These are phyloP conservation scores for Chamaea fasciata DNA, from an alignment of 2,113 vertebrate species.

Conservation along the genomic window DNA sequence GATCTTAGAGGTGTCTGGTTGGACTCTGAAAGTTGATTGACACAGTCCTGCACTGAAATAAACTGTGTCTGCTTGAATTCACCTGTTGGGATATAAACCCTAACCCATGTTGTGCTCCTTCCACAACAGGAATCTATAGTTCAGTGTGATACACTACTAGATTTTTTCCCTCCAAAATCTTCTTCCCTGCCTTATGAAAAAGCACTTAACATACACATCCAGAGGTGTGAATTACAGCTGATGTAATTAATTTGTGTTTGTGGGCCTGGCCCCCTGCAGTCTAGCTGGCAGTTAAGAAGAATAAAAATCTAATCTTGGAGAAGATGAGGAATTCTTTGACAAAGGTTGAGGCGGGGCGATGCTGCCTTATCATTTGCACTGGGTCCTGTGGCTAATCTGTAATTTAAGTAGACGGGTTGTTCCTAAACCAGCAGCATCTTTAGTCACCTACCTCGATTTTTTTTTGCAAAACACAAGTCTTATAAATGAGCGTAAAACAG, in stretches of 20 bases:
- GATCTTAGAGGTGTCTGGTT: not conserved
- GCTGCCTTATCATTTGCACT: not conserved
- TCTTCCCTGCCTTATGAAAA: not conserved
- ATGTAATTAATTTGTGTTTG: conserved; percentile 47
- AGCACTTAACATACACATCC: not conserved
- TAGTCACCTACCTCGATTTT: not conserved
- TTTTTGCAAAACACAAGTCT: not conserved
- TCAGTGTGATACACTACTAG: not conserved
- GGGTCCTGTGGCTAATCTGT: not conserved
- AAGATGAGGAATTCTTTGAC: conserved; percentile 37
- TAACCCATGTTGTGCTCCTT: not conserved
- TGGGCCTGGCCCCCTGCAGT: not conserved
- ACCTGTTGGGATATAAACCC: not conserved
- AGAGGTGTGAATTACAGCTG: conserved; percentile 46
- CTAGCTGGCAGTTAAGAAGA: not conserved
- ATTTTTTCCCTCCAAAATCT: not conserved
- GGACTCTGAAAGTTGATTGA: not conserved
- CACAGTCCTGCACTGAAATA: not conserved
- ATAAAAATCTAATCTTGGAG: conserved; percentile 20
- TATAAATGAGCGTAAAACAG: not conserved
- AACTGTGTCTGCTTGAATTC: not conserved
- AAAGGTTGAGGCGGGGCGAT: not conserved
- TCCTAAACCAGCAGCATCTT: not conserved
- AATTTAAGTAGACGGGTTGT: not conserved
- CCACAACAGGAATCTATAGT: not conserved